A percentile compares a stretch with the other conserved stretches of the same genome.
Evolutionary conservation across 2,797 vertebrate genomes (phyloP).

Genomic region (Danio tinwini): DNA sequence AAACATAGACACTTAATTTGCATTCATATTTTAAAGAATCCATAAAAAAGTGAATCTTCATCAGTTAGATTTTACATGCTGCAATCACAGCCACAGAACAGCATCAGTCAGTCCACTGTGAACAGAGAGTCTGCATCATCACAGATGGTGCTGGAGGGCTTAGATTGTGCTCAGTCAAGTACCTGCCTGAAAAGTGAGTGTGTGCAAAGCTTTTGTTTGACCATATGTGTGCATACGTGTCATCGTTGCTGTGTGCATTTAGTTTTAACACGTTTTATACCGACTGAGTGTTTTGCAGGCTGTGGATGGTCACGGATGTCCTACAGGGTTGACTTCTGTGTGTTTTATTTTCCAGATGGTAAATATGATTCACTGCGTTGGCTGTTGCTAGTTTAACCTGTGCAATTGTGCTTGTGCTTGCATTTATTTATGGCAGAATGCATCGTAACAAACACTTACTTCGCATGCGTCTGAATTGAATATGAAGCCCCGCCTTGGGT

Average conservation of each 20-base stretch:
- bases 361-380: neutral
- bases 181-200: slow-evolving; percentile 36
- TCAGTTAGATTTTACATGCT: slow-evolving; percentile 28
- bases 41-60: neutral
- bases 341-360: neutral
- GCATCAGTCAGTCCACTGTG: neutral
- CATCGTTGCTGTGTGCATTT: slow-evolving; percentile 5
- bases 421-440: neutral
- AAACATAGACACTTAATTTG: neutral
- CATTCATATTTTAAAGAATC: slow-evolving; percentile 22
- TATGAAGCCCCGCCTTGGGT: slow-evolving; percentile 1
- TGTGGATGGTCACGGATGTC: neutral
- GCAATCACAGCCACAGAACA: slow-evolving; percentile 35
- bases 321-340: neutral
- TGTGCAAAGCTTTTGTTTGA: slow-evolving; percentile 34
- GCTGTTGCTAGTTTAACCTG: slow-evolving; percentile 1
- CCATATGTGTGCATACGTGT: neutral
- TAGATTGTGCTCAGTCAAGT: slow-evolving; percentile 40
- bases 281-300: neutral
- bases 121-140: slow-evolving; percentile 32
- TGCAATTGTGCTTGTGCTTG: slow-evolving; percentile 1
- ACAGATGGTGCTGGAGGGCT: slow-evolving; percentile 51
- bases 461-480: slow-evolving; percentile 5
- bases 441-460: neutral
- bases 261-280: neutral